These are phyloP conservation scores for Gymnopithys bicolor DNA, from an alignment of 2,797 vertebrate genomes.

Conservation along the genomic window DNA sequence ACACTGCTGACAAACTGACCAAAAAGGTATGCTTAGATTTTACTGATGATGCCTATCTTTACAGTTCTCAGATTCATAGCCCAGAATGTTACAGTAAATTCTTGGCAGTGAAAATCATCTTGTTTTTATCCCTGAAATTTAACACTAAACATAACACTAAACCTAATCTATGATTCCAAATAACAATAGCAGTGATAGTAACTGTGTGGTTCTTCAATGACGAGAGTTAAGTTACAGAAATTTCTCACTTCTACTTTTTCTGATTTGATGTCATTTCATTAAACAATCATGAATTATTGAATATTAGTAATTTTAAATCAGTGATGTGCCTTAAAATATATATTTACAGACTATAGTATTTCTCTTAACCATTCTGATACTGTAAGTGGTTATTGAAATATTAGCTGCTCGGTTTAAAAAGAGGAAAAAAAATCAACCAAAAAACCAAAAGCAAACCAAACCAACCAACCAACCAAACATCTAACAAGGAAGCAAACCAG, in stretches of 20 bases:
- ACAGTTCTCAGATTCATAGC: background rate
- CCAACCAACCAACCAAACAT: background rate
- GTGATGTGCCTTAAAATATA: background rate
- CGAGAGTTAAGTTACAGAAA: constrained; percentile 23
- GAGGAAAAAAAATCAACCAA: background rate
- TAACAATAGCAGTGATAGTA: background rate
- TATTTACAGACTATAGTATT: background rate
- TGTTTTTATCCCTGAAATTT: background rate
- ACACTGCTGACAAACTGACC: background rate
- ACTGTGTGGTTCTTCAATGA: background rate
- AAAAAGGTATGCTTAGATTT: background rate
- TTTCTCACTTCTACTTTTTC: constrained; percentile 11
- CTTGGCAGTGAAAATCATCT: background rate
- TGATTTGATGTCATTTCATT: constrained; percentile 68
- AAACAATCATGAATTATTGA: constrained; percentile 71
- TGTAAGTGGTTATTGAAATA: constrained; percentile 47
- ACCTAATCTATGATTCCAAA: background rate
- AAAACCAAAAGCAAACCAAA: background rate
- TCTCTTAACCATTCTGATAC: background rate
- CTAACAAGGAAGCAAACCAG: background rate
- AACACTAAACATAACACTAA: background rate
- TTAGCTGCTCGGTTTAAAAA: background rate
- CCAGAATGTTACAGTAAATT: background rate
- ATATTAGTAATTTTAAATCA: constrained; percentile 33
- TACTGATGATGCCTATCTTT: background rate